A percentile compares a stretch with the other conserved stretches of the same genome.
phyloP scores from a whole-genome alignment of 2,113 vertebrate genomes.

The Anser cygnoides region DNA sequence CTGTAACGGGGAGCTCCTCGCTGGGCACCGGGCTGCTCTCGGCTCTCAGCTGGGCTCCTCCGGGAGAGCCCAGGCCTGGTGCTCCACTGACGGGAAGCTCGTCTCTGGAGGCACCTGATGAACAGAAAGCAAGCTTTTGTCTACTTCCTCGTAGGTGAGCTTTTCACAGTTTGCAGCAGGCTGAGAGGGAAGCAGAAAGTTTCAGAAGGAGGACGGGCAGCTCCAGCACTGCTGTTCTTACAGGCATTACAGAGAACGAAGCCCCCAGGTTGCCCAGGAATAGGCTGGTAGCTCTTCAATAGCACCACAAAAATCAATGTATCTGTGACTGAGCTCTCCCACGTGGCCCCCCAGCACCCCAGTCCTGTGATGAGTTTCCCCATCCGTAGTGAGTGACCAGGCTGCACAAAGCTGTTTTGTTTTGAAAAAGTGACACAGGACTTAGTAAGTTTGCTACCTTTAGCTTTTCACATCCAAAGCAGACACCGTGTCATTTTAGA shows the following conservation, averaged over 20 bases:
- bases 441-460: neutral
- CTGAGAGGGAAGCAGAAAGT: neutral
- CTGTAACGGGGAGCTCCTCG: fast-evolving
- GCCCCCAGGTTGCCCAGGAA: neutral
- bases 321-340: neutral
- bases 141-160: fast-evolving
- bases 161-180: fast-evolving
- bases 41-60: neutral
- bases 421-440: neutral
- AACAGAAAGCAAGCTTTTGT: neutral
- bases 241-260: neutral
- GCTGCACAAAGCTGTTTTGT: neutral
- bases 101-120: neutral
- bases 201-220: neutral
- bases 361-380: neutral
- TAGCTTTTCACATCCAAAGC: neutral
- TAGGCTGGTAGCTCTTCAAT: neutral
- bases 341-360: neutral
- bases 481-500: neutral
- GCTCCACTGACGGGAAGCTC: neutral
- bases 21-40: neutral
- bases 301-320: neutral
- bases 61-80: neutral
- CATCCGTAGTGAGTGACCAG: neutral
- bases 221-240: neutral